phyloP scores from a whole-genome alignment of 2,113 vertebrate species.

The Candoia aspera region DNA sequence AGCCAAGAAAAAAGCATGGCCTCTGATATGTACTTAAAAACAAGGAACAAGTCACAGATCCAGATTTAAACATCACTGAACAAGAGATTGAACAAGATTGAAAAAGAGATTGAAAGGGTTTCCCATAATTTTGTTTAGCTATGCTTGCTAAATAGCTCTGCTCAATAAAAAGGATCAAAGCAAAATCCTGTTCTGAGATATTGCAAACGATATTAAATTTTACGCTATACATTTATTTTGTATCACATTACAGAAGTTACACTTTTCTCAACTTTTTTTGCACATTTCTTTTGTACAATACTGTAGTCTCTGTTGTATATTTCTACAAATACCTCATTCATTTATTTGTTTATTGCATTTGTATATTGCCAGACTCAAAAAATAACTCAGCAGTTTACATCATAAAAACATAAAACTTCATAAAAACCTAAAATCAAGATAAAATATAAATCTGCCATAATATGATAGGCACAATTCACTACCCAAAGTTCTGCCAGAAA shows the following conservation, averaged over 20 bases:
- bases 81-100: neutral
- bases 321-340: neutral
- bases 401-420: neutral
- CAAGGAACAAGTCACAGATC: rapidly evolving
- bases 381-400: neutral
- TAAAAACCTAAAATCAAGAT: neutral
- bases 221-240: neutral
- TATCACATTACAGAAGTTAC: no score
- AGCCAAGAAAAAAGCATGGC: neutral
- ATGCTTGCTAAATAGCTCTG: neutral
- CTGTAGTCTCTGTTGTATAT: neutral
- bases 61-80: neutral
- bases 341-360: neutral
- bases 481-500: no score
- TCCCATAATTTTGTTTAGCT: neutral
- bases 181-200: conserved; percentile 2
- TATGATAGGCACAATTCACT: no score
- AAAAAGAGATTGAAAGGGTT: neutral
- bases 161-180: neutral
- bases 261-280: no score
- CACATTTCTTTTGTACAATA: neutral
- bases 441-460: neutral
- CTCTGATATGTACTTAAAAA: neutral
- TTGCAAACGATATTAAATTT: neutral
- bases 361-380: neutral